Base-by-base conservation (phyloP, 2,113 vertebrate genomes). In the Lasiurus cinereus region DNA sequence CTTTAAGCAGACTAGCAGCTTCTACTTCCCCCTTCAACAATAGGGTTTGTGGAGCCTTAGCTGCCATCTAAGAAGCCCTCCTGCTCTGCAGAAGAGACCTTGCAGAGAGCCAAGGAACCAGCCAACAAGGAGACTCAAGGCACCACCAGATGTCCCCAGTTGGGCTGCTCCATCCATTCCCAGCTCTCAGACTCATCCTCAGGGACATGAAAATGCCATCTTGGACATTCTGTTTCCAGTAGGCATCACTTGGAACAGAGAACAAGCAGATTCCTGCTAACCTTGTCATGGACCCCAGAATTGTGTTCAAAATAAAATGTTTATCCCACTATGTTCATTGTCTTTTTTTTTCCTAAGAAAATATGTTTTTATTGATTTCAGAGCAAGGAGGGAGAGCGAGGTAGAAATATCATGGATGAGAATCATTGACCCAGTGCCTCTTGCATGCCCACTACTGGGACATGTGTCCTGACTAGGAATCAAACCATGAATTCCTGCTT, bases 81-180 rank as follows among this genome's bases (percentile, higher is more conserved):
- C 62, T 56, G 2, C 14, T 24, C 11, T 74, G 54, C 22, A 31
- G 72, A 73, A 67, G 39, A 74, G 69, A 76, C 59, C 16, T 15
- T 52, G 43, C 50, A 70, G 21, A 33, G 16, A 80, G 3, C 14
- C 91, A 39, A 46, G 70, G 22, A 69, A 50, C 56, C 70, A 15
- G 9, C 72, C 64, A 11, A 54, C 46, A 15, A 59, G 56, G 67
- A 66, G 39, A 48, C 62, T 54, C 0, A 19, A 22, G 46, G 24
- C 29, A 18, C 1, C 1, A 1, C 10, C 33, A 24, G 0, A 0
- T 0, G 15, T 2, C 10, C 31, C 24, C 8, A 46, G 59, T 1
- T 7, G 50, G 50, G 59, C 12, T 10, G 24, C 33, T 15, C 13
- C 8, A 8, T 67, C 22, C 27, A 27, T 19, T 2, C 21, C 21